Conservation (phyloP, 2,888 invertebrate species). For the Protodeltote pygarga region DNA sequence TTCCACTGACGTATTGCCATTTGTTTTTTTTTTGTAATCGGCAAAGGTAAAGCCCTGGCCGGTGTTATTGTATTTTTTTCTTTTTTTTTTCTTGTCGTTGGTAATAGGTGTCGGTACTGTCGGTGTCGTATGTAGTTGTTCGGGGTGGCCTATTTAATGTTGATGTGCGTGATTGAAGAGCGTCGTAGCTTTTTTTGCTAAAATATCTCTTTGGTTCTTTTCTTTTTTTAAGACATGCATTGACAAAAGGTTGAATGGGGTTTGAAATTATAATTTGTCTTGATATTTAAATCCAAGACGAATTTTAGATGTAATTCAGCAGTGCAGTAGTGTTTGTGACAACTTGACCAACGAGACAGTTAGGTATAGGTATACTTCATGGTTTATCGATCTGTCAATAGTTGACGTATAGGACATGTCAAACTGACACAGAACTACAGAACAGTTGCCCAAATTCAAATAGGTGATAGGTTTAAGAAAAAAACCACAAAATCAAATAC, state of each 20-base stretch:
- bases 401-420: no score
- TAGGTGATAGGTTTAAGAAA: no score
- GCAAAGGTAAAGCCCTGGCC: conserved; percentile 42
- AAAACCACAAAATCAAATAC: neutral
- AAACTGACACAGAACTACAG: no score
- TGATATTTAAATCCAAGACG: no score
- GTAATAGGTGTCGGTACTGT: conserved; percentile 40
- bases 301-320: no score
- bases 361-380: no score
- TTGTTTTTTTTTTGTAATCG: conserved; percentile 55
- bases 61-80: conserved; percentile 37
- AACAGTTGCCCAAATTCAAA: no score
- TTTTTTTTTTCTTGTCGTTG: conserved; percentile 25
- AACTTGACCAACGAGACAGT: no score
- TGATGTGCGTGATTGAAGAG: conserved; percentile 1
- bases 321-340: no score
- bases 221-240: neutral
- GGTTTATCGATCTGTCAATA: no score
- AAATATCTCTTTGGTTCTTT: neutral
- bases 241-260: no score
- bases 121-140: conserved; percentile 34
- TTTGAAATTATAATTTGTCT: no score
- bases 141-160: conserved; percentile 33
- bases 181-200: neutral
- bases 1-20: conserved; percentile 73